Evolutionary conservation across 2,113 vertebrate species (phyloP).

Genomic region (Phalacrocorax brasilianus): DNA sequence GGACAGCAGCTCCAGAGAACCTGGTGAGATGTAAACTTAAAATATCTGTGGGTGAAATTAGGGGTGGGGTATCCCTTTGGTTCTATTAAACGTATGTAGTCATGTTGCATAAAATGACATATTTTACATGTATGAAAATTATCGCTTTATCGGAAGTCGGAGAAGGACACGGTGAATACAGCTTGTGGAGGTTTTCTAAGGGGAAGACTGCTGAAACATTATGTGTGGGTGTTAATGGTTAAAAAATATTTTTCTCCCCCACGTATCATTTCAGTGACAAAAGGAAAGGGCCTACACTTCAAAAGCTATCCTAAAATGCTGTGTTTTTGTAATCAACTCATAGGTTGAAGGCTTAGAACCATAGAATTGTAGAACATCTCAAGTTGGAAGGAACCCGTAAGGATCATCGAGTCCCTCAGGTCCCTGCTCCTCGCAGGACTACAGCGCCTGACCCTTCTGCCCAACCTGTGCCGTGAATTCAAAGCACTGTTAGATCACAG

Average conservation of each 20-base stretch:
- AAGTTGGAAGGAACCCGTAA: background rate
- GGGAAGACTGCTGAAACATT: background rate
- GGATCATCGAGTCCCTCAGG: background rate
- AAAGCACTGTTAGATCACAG: background rate
- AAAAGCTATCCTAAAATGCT: background rate
- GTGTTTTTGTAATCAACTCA: background rate
- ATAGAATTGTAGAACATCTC: background rate
- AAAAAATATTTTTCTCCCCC: background rate
- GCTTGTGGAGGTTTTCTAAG: background rate
- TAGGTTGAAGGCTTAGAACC: background rate
- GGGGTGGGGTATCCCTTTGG: background rate
- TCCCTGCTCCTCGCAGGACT: background rate
- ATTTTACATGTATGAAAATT: background rate
- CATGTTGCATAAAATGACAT: background rate
- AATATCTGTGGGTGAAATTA: background rate
- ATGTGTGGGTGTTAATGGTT: conserved; percentile 14
- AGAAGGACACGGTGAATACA: background rate
- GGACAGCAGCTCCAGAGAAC: background rate
- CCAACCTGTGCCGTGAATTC: background rate
- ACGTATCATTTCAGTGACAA: background rate
- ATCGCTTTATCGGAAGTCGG: background rate
- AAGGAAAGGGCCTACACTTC: background rate
- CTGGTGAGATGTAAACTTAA: background rate
- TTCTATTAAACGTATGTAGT: background rate
- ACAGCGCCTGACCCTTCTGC: background rate